Base-by-base conservation (phyloP, 2,888 invertebrate species). In the Melanophora roralis region DNA sequence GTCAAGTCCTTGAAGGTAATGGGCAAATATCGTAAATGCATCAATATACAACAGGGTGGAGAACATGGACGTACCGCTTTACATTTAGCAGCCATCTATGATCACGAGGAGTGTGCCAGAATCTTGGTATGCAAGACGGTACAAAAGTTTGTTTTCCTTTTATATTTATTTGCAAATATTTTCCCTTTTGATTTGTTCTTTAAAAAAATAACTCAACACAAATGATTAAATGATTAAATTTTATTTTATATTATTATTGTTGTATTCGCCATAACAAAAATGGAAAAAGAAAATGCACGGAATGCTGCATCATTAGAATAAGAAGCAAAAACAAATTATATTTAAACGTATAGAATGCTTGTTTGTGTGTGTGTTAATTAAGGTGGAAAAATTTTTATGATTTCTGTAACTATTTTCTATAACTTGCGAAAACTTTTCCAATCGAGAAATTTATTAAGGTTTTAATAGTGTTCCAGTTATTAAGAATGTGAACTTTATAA, bases 31-130 rank as follows among this genome's bases (percentile, higher is more conserved):
- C 93, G 93, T 80, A 91, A 91, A 45, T 91, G 92, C 82, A 93
- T 96, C 82, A 93, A 96, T 87, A 93, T 94, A 2, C 93, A 95
- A 83, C 92, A 94, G 83, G 94, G 94, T 0, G 96, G 96, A 0
- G 90, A 90, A 53, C 94, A 95, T 83, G 96, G 96, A 0, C 91
- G 95, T 27, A 95, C 95, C 0, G 95, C 96, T 0, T 91, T 97
- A 0, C 97, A 97, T 86, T 92, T 95, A 79, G 96, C 96, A 0
- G 96, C 96, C 7, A 95, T 95, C 71, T 94, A 94, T 84, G 96
- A 97, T 88, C 94, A 95, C 86, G 95, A 95, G 79, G 93, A 94
- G 84, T 96, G 96, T 88, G 96, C 96, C 12, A 92, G 93, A 86
- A 92, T 96, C 83, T 90, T 97, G 92, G 97, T 97, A 92, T 91